Evolutionary conservation across 2,888 invertebrate genomes (phyloP).

Genomic region (Lycocerus yunnanus): DNA sequence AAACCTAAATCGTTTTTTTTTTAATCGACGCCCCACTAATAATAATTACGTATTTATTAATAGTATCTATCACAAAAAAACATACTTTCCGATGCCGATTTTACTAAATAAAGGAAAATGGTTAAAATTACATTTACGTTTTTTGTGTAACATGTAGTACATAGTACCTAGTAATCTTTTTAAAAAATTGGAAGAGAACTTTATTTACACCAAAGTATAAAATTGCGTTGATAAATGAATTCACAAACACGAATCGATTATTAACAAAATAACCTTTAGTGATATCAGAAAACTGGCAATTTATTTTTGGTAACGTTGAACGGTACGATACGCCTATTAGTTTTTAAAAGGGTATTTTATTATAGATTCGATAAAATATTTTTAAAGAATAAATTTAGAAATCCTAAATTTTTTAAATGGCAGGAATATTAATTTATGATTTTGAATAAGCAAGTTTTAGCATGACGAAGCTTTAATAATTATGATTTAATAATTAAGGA

Average conservation of each 20-base stretch:
- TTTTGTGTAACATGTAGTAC: too few species aligned
- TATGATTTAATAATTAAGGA: neutral
- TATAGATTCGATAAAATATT: neutral
- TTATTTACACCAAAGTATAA: neutral
- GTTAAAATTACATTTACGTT: too few species aligned
- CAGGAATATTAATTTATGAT: neutral
- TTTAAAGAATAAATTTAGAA: neutral
- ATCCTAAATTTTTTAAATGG: neutral
- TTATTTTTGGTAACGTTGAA: constrained; percentile 4
- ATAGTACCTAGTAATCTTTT: neutral
- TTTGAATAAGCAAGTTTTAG: neutral
- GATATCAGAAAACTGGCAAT: constrained; percentile 3
- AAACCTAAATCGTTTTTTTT: neutral
- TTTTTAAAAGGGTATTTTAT: constrained; percentile 2
- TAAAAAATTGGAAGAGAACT: neutral
- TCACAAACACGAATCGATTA: constrained; percentile 1
- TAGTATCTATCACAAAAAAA: too few species aligned
- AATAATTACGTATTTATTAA: neutral
- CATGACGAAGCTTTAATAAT: neutral
- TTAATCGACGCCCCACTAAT: neutral
- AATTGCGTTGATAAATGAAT: neutral
- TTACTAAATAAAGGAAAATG: too few species aligned
- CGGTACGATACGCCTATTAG: constrained; percentile 4
- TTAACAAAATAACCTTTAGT: constrained; percentile 5
- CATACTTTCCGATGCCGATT: too few species aligned